Percentiles rank a stretch among this genome's conserved stretches.
phyloP scores from a whole-genome alignment of 2,113 vertebrate species.

The Nothocercus nigrocapillus region DNA sequence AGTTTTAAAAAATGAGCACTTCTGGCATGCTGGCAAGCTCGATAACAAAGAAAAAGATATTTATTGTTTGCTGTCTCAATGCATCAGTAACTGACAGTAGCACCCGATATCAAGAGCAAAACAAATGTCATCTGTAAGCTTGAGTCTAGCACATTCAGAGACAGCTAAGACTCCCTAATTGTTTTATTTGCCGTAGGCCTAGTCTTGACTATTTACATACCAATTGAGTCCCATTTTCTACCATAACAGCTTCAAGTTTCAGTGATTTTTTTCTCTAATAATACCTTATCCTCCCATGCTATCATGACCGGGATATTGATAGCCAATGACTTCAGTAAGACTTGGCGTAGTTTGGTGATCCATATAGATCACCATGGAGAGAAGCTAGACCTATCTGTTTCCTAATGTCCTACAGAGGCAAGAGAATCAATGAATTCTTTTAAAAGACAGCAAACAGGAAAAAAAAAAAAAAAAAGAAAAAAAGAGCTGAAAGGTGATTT shows the following conservation, averaged over 20 bases:
- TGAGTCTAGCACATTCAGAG: background rate
- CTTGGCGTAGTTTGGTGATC: background rate
- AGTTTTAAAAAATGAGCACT: slow-evolving; percentile 17
- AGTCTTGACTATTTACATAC: background rate
- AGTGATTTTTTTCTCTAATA: background rate
- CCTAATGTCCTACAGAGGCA: background rate
- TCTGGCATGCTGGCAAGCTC: background rate
- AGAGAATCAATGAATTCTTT: background rate
- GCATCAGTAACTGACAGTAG: background rate
- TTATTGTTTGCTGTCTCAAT: slow-evolving; percentile 4
- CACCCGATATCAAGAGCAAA: background rate
- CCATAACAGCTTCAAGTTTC: background rate
- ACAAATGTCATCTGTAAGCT: background rate
- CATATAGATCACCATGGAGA: background rate
- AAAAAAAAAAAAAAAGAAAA: background rate
- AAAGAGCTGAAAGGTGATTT: background rate
- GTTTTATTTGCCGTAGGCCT: background rate
- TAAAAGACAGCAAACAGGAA: background rate
- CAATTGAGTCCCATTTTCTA: background rate
- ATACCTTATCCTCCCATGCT: background rate
- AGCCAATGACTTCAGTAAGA: background rate
- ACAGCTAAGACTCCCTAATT: background rate
- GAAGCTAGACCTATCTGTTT: background rate
- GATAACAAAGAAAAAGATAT: background rate
- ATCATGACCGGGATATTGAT: background rate